Evolutionary conservation across 2,113 vertebrate species (phyloP).

Genomic region (Tachuris rubrigastra): DNA sequence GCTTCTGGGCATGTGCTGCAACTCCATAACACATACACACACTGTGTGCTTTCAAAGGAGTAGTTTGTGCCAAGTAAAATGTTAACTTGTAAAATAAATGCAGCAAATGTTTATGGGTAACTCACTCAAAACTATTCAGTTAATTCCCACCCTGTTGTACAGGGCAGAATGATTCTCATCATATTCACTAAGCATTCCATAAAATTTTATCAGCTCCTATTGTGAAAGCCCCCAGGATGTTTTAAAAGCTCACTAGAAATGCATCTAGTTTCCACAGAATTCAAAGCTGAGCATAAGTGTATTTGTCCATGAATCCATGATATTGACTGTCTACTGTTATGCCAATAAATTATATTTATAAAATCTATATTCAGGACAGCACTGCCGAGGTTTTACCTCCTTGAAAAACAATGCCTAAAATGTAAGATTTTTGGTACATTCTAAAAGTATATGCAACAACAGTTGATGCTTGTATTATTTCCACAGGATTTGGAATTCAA

Average conservation of each 20-base stretch:
- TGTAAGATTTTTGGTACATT: neutral
- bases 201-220: constrained; percentile 52
- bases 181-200: constrained; percentile 12
- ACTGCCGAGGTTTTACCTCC: neutral
- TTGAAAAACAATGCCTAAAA: neutral
- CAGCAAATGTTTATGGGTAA: constrained; percentile 38
- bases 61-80: neutral
- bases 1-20: neutral
- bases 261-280: neutral
- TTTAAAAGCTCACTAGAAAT: constrained; percentile 41
- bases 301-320: neutral
- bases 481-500: neutral
- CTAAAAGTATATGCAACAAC: neutral
- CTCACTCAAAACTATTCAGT: constrained; percentile 37
- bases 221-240: constrained; percentile 34
- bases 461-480: neutral
- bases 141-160: constrained; percentile 26
- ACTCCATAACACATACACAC: neutral
- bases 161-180: neutral
- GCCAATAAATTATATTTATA: neutral
- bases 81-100: constrained; percentile 27
- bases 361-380: neutral
- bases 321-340: neutral
- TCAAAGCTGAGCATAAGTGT: neutral
- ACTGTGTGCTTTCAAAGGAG: constrained; percentile 1